Evolutionary conservation across 2,113 vertebrate species (phyloP).

Genomic region (Kryptolebias marmoratus): DNA sequence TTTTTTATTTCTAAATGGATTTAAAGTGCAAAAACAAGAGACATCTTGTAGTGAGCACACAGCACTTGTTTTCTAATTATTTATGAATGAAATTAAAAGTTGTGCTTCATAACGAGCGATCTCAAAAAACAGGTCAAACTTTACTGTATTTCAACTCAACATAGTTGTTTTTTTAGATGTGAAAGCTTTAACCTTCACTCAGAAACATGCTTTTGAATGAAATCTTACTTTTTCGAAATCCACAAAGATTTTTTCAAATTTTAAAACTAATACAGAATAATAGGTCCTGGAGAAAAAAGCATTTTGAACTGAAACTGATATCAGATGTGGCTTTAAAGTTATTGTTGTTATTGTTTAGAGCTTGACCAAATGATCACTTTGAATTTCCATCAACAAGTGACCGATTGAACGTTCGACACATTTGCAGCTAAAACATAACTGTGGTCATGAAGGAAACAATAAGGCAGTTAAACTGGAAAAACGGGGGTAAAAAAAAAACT

Average conservation of each 20-base stretch:
- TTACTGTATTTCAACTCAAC: background rate
- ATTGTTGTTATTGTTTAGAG: background rate
- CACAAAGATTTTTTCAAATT: background rate
- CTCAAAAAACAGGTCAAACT: background rate
- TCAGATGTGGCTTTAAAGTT: constrained; percentile 41
- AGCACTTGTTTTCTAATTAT: too few relatives aligned
- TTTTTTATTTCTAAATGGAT: too few relatives aligned
- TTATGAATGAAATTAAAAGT: too few relatives aligned
- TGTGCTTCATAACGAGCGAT: too few relatives aligned
- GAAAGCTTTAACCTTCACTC: constrained; percentile 21
- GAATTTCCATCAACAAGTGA: constrained; percentile 37
- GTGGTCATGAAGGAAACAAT: constrained; percentile 36
- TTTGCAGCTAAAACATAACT: constrained; percentile 6
- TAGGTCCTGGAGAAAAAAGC: constrained; percentile 21
- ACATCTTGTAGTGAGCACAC: too few relatives aligned
- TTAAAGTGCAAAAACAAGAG: too few relatives aligned
- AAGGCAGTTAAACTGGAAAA: constrained; percentile 16
- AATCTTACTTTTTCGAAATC: constrained; percentile 30
- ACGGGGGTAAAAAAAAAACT: constrained; percentile 1
- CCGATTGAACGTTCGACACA: constrained; percentile 32
- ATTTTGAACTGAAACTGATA: constrained; percentile 31
- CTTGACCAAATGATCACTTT: constrained; percentile 29
- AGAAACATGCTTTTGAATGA: constrained; percentile 20
- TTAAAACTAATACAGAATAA: constrained; percentile 34
- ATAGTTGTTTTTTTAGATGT: constrained; percentile 1